Evolutionary conservation across 1,140 invertebrate genomes (phyloP).

Genomic region (Coelopa frigida): DNA sequence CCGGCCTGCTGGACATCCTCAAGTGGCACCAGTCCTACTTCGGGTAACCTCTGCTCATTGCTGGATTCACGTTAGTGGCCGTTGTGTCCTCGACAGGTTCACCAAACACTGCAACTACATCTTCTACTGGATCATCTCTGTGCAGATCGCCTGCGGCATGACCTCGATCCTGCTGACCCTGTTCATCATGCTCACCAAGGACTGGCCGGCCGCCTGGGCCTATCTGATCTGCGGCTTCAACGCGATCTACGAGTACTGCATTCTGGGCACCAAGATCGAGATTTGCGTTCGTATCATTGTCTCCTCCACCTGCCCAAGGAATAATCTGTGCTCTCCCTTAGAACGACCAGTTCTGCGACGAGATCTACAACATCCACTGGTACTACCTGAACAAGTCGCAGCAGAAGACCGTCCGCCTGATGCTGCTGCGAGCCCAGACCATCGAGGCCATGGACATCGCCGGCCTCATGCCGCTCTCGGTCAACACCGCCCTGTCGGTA

Average conservation of each 20-base stretch:
- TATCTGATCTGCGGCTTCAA: constrained; percentile 1
- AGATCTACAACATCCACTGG: constrained; percentile 7
- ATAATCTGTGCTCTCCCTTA: not conserved
- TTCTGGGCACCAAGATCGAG: constrained; percentile 9
- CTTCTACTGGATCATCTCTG: constrained; percentile 4
- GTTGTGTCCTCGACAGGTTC: not conserved
- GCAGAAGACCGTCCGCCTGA: constrained; percentile 5
- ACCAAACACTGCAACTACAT: constrained; percentile 5
- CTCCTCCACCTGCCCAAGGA: not conserved
- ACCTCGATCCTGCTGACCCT: constrained; percentile 1
- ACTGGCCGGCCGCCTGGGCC: constrained; percentile 9
- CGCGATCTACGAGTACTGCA: constrained; percentile 7
- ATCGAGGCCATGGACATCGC: constrained; percentile 2
- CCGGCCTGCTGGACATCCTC: too few species aligned
- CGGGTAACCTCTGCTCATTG: not conserved
- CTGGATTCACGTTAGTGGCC: not conserved
- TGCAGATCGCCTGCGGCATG: not conserved
- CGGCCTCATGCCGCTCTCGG: constrained; percentile 6
- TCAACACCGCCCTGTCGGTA: constrained; percentile 7
- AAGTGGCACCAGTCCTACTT: constrained; percentile 4
- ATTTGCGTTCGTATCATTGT: not conserved
- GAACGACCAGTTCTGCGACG: constrained; percentile 8
- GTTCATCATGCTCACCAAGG: constrained; percentile 1
- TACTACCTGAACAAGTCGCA: constrained; percentile 1
- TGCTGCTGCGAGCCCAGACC: constrained; percentile 5